Evolutionary conservation across 2,888 invertebrate genomes (phyloP).

Genomic region (Hyppa rectilinea): DNA sequence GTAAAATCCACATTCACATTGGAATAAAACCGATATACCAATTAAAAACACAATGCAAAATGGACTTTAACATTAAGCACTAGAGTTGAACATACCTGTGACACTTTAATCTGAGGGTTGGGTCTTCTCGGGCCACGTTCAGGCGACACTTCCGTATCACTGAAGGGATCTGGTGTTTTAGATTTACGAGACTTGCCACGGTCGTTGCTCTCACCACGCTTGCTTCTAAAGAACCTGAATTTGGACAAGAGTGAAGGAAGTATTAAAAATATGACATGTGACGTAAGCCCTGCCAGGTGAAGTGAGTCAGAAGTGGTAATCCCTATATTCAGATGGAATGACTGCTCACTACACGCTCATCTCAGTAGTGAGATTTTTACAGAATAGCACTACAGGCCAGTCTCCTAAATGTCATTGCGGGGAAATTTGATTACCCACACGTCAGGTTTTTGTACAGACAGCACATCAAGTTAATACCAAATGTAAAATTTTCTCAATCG

Average conservation of each 20-base stretch:
- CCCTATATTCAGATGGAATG: no score
- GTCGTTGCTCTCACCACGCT: conserved; percentile 93
- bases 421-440: no score
- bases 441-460: no score
- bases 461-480: no score
- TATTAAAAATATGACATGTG: background rate
- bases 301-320: no score
- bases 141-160: conserved; percentile 86
- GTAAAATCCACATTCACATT: background rate
- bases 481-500: no score
- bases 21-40: background rate
- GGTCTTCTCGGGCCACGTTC: conserved; percentile 80
- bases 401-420: no score
- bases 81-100: conserved; percentile 81
- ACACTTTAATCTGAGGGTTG: conserved; percentile 89
- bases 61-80: background rate
- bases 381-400: no score
- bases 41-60: conserved; percentile 39
- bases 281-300: no score
- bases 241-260: background rate
- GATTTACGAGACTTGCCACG: conserved; percentile 92
- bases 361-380: no score
- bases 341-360: no score
- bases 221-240: conserved; percentile 95
- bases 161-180: conserved; percentile 93